phyloP scores from a whole-genome alignment of 92 coral and sea anemone genomes.

The Metridium senile region DNA sequence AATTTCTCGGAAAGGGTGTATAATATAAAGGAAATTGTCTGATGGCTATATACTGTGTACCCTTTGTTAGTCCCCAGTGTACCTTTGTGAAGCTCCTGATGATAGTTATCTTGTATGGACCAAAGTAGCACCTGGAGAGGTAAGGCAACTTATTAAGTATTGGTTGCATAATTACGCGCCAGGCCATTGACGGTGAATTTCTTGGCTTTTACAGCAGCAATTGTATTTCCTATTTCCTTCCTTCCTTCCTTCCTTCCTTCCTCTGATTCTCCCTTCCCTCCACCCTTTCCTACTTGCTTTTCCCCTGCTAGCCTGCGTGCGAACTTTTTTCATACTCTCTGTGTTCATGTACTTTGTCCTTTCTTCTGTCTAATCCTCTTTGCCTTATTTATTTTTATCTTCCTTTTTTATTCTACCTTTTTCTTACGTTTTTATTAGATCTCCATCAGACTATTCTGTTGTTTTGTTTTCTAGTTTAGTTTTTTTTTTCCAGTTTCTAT shows the following conservation, averaged over 20 bases:
- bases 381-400: no score
- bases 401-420: neutral
- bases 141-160: conserved; percentile 3
- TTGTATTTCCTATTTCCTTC: neutral
- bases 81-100: conserved; percentile 70
- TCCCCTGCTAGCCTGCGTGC: no score
- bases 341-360: neutral
- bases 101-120: conserved; percentile 64
- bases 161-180: no score
- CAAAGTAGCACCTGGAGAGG: conserved; percentile 87
- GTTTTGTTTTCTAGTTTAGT: no score
- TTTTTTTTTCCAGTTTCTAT: no score
- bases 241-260: neutral
- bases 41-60: neutral
- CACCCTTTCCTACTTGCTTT: neutral
- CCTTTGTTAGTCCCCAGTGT: conserved; percentile 58
- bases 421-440: no score
- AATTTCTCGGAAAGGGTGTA: no score
- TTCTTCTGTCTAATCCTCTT: neutral
- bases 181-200: no score
- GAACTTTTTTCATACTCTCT: neutral
- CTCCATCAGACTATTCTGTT: no score
- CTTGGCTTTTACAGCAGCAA: neutral
- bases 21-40: neutral
- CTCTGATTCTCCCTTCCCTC: neutral